phyloP scores from a whole-genome alignment of 2,797 vertebrate genomes.

The Periparus ater region DNA sequence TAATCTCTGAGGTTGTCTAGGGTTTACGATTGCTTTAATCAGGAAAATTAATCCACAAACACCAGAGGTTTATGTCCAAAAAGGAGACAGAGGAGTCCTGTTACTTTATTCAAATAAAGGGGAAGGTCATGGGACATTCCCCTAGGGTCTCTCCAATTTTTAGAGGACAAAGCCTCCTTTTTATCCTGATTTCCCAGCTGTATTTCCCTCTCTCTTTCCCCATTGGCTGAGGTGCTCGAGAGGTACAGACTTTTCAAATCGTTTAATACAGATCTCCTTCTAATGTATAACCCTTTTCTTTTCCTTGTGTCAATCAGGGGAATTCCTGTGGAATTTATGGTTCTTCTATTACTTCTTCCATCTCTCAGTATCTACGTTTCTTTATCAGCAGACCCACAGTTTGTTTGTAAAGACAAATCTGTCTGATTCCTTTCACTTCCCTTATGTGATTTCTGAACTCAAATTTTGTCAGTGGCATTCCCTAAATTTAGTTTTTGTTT shows the following conservation, averaged over 20 bases:
- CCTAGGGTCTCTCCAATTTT: neutral
- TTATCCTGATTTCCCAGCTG: neutral
- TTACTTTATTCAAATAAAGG: neutral
- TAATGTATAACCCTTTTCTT: neutral
- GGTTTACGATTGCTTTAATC: neutral
- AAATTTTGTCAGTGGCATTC: neutral
- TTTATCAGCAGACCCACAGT: neutral
- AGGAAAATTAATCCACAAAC: neutral
- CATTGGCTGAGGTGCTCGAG: neutral
- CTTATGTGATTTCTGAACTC: neutral
- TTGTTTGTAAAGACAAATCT: neutral
- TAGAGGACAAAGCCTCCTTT: neutral
- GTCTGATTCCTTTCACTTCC: neutral
- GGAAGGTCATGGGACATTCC: neutral
- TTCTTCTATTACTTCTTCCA: neutral
- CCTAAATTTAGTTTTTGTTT: neutral
- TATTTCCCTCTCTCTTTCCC: neutral
- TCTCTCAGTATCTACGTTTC: neutral
- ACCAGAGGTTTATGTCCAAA: neutral
- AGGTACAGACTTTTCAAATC: neutral
- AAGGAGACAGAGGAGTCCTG: neutral
- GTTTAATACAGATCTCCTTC: neutral
- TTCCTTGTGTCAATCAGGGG: neutral
- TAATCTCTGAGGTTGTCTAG: neutral
- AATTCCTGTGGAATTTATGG: neutral